Evolutionary conservation across 92 coral and sea anemone species (phyloP).

Genomic region (Ricordea florida): DNA sequence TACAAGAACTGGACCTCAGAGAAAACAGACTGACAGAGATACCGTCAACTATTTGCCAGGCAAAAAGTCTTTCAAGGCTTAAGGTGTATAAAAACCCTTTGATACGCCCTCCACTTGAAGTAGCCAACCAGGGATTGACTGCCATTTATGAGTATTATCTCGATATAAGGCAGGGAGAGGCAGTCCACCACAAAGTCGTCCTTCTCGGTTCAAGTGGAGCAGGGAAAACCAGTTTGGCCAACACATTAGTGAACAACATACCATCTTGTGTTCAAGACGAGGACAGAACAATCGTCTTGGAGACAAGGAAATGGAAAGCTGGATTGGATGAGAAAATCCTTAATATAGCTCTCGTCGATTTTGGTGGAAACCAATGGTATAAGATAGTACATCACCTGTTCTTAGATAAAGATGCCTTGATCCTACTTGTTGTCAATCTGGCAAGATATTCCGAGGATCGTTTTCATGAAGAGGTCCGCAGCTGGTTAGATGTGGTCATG

Average conservation of each 20-base stretch:
- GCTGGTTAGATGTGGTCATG: slow-evolving; percentile 58
- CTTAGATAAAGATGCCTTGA: slow-evolving; percentile 54
- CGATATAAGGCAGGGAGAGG: slow-evolving; percentile 25
- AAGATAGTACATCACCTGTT: slow-evolving; percentile 67
- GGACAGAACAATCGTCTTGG: slow-evolving; percentile 66
- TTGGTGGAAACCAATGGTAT: slow-evolving; percentile 67
- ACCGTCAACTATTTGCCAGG: no score
- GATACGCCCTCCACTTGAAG: slow-evolving; percentile 27
- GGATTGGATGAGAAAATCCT: slow-evolving; percentile 33
- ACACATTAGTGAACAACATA: slow-evolving; percentile 22
- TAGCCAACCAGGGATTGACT: slow-evolving; percentile 46
- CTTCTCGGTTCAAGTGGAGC: slow-evolving; percentile 63
- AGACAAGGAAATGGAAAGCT: slow-evolving; percentile 57
- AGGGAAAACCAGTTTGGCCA: slow-evolving; percentile 68
- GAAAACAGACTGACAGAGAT: no score
- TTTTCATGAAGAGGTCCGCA: slow-evolving; percentile 47
- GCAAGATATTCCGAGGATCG: slow-evolving; percentile 34
- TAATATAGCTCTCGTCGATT: slow-evolving; percentile 59
- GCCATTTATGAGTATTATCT: slow-evolving; percentile 37
- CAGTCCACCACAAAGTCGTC: slow-evolving; percentile 58
- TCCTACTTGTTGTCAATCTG: slow-evolving; percentile 55
- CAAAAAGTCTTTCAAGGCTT: no score
- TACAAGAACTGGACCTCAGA: no score
- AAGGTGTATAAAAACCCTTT: slow-evolving; percentile 31
- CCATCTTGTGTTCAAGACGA: slow-evolving; percentile 38